These are phyloP conservation scores for Sebastiscus albofasciatus DNA, from an alignment of 2,797 vertebrate genomes.

Conservation along the genomic window DNA sequence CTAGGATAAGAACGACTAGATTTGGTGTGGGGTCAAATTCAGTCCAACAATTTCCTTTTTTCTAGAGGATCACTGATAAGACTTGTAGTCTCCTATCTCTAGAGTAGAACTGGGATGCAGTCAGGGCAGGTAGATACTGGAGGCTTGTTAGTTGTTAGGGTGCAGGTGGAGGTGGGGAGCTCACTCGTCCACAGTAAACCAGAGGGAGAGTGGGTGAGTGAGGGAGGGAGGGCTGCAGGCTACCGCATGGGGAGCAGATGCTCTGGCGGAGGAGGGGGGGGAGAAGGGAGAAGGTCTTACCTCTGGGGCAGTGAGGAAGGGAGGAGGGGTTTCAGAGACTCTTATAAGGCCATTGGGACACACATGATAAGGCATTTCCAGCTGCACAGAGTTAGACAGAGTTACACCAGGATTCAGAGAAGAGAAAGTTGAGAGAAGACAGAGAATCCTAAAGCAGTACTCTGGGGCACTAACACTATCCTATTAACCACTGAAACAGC, in stretches of 20 bases:
- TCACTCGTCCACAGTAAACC: slow-evolving; percentile 51
- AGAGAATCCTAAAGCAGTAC: slow-evolving; percentile 3
- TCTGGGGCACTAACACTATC: not conserved
- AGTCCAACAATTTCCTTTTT: not conserved
- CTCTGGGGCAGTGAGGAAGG: slow-evolving; percentile 73
- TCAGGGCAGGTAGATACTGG: slow-evolving; percentile 40
- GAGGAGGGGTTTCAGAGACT: slow-evolving; percentile 75
- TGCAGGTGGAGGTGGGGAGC: slow-evolving; percentile 22
- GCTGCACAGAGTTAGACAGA: slow-evolving; percentile 77
- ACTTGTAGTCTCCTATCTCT: not conserved
- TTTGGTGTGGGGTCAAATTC: not conserved
- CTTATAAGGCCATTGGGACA: slow-evolving; percentile 76
- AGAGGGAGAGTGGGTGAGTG: slow-evolving; percentile 3
- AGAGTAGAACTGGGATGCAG: slow-evolving; percentile 48
- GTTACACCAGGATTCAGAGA: slow-evolving; percentile 49
- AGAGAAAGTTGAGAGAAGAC: slow-evolving; percentile 26
- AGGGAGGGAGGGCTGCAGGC: slow-evolving; percentile 64
- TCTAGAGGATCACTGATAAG: slow-evolving; percentile 5
- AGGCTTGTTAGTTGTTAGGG: slow-evolving; percentile 56
- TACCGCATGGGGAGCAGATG: slow-evolving; percentile 54
- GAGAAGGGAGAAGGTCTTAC: slow-evolving; percentile 70
- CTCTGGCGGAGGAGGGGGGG: slow-evolving; percentile 8
- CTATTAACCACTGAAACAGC: not conserved
- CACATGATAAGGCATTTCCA: slow-evolving; percentile 82
- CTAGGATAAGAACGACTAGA: not conserved